These are phyloP conservation scores for Rambutsinella grinnellia DNA, from an alignment of 2,888 invertebrate species.

Conservation along the genomic window DNA sequence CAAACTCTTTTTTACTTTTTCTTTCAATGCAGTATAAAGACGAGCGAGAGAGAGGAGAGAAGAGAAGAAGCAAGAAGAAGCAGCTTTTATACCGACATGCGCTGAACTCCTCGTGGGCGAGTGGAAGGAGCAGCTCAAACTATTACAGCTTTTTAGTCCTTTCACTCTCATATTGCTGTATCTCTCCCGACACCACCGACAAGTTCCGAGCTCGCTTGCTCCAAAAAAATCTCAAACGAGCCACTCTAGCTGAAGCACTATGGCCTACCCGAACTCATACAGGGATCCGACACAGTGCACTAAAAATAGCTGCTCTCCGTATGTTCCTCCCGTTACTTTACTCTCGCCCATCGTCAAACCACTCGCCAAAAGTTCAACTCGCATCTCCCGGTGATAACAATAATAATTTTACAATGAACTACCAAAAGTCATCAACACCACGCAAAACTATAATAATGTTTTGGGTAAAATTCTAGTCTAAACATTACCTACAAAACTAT, in stretches of 20 bases:
- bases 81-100: conserved; percentile 51
- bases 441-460: neutral
- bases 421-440: neutral
- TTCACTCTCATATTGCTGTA: neutral
- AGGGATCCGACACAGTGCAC: conserved; percentile 64
- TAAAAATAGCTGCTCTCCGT: conserved; percentile 66
- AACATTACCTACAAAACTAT: neutral
- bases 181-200: conserved; percentile 37
- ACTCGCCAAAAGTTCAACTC: conserved; percentile 30
- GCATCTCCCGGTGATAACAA: conserved; percentile 55
- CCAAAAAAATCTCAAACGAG: conserved; percentile 64
- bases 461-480: neutral
- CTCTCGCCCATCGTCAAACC: conserved; percentile 52
- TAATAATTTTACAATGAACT: conserved; percentile 1
- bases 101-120: conserved; percentile 51
- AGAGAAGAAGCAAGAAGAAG: conserved; percentile 21
- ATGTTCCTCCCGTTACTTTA: conserved; percentile 56
- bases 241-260: conserved; percentile 63
- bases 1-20: conserved; percentile 27
- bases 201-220: conserved; percentile 62
- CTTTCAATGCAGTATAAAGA: conserved; percentile 4
- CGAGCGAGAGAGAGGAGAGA: conserved; percentile 8
- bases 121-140: conserved; percentile 26
- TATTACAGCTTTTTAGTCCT: too few relatives aligned
- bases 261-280: conserved; percentile 60